Conservation (phyloP, 1,140 invertebrate species). For the Wiebesia pumilae region DNA sequence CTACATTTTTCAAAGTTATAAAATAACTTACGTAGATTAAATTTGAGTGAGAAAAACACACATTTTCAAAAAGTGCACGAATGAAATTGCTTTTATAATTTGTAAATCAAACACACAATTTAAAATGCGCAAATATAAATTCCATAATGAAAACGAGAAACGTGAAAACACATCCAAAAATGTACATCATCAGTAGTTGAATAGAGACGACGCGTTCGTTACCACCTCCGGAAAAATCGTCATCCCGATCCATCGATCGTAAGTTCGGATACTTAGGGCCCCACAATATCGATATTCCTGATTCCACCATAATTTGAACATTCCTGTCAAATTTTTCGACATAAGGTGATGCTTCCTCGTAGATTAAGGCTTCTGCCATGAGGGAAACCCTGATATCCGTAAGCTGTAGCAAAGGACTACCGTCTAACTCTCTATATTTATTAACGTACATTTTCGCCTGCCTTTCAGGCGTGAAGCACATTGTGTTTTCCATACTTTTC, state of each 20-base stretch:
- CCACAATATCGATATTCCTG: background rate
- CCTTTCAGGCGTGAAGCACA: slow-evolving; percentile 1
- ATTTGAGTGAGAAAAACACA: no score
- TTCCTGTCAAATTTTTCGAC: background rate
- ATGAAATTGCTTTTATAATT: background rate
- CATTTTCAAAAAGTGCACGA: background rate
- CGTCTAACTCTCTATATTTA: background rate
- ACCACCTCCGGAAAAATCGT: background rate
- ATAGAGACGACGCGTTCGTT: background rate
- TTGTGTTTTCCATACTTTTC: background rate
- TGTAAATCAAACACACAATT: background rate
- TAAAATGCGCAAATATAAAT: background rate
- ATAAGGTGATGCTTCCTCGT: slow-evolving; percentile 5
- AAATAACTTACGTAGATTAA: no score
- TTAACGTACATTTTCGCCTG: background rate
- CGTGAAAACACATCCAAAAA: background rate
- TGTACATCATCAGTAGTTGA: background rate
- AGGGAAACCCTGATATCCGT: background rate
- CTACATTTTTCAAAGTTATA: no score
- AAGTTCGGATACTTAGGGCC: background rate
- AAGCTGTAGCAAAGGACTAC: background rate
- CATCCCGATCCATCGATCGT: background rate
- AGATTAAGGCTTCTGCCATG: background rate
- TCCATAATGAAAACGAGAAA: background rate
- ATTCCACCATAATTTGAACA: background rate